Evolutionary conservation across 2,888 invertebrate genomes (phyloP).

Genomic region (Ischnura elegans): DNA sequence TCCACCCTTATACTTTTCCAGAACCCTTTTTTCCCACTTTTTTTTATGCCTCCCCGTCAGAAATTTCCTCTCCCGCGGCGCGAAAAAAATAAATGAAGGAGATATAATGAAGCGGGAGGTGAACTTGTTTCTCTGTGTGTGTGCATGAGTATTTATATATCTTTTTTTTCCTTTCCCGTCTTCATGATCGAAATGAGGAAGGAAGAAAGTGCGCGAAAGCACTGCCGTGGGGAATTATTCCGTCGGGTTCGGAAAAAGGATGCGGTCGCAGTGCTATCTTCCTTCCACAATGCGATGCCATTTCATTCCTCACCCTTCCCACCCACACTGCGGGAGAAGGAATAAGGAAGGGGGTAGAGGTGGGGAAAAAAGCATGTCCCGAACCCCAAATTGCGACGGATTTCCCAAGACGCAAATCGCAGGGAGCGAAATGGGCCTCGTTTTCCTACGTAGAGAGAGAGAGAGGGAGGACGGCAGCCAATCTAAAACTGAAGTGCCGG

Average conservation of each 20-base stretch:
- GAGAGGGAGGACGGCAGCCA: constrained; percentile 61
- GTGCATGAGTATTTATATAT: too few species aligned
- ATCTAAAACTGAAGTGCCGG: constrained; percentile 60
- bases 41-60: not conserved
- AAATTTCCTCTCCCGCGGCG: not conserved
- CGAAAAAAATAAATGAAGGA: not conserved
- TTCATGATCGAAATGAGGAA: constrained; percentile 24
- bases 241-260: constrained; percentile 56
- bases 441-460: constrained; percentile 46
- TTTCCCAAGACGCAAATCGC: constrained; percentile 66
- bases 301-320: constrained; percentile 27
- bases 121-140: not conserved
- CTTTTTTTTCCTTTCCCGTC: not conserved
- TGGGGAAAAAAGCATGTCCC: not conserved
- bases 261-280: constrained; percentile 49
- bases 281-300: constrained; percentile 52
- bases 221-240: constrained; percentile 45
- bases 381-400: constrained; percentile 59
- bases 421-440: constrained; percentile 52
- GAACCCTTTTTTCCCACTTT: constrained; percentile 1
- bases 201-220: constrained; percentile 49
- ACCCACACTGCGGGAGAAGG: too few species aligned
- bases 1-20: not conserved
- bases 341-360: too few species aligned
- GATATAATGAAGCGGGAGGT: not conserved